A percentile compares a stretch with the other conserved stretches of the same genome.
These are phyloP conservation scores for Eulithis prunata DNA, from an alignment of 2,888 invertebrate genomes.

Conservation along the genomic window DNA sequence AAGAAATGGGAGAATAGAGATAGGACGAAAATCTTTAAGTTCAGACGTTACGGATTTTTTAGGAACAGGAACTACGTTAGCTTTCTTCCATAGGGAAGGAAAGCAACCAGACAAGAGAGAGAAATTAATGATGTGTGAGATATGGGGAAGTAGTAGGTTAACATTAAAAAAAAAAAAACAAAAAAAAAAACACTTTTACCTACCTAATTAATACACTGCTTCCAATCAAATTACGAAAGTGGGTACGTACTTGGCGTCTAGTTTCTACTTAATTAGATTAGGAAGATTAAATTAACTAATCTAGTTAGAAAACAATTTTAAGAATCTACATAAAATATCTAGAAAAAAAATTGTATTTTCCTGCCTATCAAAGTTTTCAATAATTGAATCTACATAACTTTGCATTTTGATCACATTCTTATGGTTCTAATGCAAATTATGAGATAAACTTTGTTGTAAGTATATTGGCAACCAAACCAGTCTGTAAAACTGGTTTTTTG, in stretches of 20 bases:
- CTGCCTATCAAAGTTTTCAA: not conserved
- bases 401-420: not conserved
- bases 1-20: too few relatives aligned
- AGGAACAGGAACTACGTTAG: too few relatives aligned
- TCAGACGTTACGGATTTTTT: too few relatives aligned
- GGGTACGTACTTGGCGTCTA: not conserved
- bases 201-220: too few relatives aligned
- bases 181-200: too few relatives aligned
- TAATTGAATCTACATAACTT: not conserved
- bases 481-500: not conserved
- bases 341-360: conserved; percentile 12
- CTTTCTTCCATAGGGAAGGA: too few relatives aligned
- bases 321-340: conserved; percentile 16
- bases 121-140: too few relatives aligned
- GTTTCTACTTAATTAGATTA: not conserved
- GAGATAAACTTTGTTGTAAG: conserved; percentile 16
- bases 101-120: too few relatives aligned
- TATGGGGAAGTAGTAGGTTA: too few relatives aligned
- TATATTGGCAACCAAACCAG: conserved; percentile 14
- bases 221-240: too few relatives aligned
- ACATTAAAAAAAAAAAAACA: too few relatives aligned
- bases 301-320: conserved; percentile 27
- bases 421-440: conserved; percentile 31
- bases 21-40: too few relatives aligned
- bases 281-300: not conserved